Percentiles rank a stretch among this genome's conserved stretches.
phyloP scores from a whole-genome alignment of 2,113 vertebrate species.

The Psilopsiagon aymara region DNA sequence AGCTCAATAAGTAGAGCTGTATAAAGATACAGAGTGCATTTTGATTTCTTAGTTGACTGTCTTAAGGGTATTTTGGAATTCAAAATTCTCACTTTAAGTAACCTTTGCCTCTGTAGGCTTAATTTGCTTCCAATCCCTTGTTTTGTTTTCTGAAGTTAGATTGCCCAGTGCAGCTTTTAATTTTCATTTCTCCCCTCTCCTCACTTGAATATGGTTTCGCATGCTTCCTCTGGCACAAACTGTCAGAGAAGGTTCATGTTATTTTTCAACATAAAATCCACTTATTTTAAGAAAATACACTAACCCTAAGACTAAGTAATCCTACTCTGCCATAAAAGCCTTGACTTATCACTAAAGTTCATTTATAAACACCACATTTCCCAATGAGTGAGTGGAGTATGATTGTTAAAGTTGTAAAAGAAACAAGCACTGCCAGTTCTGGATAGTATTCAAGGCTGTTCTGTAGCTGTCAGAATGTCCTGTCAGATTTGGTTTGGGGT shows the following conservation, averaged over 20 bases:
- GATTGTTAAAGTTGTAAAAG: constrained; percentile 44
- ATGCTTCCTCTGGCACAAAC: neutral
- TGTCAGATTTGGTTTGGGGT: constrained; percentile 55
- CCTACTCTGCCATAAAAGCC: constrained; percentile 10
- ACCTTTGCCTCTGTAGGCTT: neutral
- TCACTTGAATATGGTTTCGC: neutral
- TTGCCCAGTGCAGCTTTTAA: neutral
- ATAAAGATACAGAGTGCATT: neutral
- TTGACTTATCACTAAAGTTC: constrained; percentile 52
- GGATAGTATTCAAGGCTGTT: constrained; percentile 56
- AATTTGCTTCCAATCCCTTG: neutral
- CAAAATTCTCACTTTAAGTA: neutral
- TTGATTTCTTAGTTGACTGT: neutral
- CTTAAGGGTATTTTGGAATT: neutral
- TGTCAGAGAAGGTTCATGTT: neutral
- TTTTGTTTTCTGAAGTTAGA: neutral
- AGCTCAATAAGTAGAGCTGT: neutral
- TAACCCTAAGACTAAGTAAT: constrained; percentile 23
- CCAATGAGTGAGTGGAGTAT: constrained; percentile 18
- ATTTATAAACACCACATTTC: constrained; percentile 27
- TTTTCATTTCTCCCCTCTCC: neutral
- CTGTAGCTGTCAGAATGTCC: constrained; percentile 50
- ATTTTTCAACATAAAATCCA: constrained; percentile 18
- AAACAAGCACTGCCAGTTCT: constrained; percentile 60
- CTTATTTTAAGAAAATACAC: constrained; percentile 25